These are phyloP conservation scores for Ophion obscuratus DNA, from an alignment of 2,888 invertebrate genomes.

Conservation along the genomic window DNA sequence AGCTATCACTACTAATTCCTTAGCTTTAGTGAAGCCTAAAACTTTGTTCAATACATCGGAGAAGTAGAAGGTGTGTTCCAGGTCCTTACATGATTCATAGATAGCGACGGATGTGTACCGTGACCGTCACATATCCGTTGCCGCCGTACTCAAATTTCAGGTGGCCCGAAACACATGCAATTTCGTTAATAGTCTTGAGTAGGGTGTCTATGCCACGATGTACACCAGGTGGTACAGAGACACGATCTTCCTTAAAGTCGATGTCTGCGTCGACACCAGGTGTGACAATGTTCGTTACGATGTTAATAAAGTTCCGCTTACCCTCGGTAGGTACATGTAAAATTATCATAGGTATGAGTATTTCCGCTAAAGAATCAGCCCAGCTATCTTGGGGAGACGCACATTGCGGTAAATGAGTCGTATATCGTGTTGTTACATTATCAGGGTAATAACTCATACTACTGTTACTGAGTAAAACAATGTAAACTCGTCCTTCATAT, in stretches of 20 bases:
- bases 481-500: slow-evolving; percentile 9
- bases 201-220: slow-evolving; percentile 4
- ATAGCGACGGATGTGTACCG: not conserved
- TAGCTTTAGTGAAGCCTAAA: slow-evolving; percentile 6
- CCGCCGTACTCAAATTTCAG: not conserved
- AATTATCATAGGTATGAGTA: slow-evolving; percentile 41
- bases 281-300: slow-evolving; percentile 11
- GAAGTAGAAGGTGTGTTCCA: slow-evolving; percentile 26
- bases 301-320: slow-evolving; percentile 9
- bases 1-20: not conserved
- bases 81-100: not conserved
- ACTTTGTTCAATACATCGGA: slow-evolving; percentile 30
- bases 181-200: slow-evolving; percentile 28
- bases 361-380: slow-evolving; percentile 37
- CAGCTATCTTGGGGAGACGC: slow-evolving; percentile 33
- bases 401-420: slow-evolving; percentile 31
- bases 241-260: slow-evolving; percentile 1
- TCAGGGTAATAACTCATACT: slow-evolving; percentile 16
- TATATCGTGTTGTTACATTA: slow-evolving; percentile 33
- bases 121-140: slow-evolving; percentile 24
- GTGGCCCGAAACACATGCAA: not conserved
- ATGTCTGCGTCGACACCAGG: not conserved
- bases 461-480: slow-evolving; percentile 13
- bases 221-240: not conserved
- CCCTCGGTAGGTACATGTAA: slow-evolving; percentile 29